Evolutionary conservation across 2,113 vertebrate species (phyloP).

Genomic region (Psittacus erithacus): DNA sequence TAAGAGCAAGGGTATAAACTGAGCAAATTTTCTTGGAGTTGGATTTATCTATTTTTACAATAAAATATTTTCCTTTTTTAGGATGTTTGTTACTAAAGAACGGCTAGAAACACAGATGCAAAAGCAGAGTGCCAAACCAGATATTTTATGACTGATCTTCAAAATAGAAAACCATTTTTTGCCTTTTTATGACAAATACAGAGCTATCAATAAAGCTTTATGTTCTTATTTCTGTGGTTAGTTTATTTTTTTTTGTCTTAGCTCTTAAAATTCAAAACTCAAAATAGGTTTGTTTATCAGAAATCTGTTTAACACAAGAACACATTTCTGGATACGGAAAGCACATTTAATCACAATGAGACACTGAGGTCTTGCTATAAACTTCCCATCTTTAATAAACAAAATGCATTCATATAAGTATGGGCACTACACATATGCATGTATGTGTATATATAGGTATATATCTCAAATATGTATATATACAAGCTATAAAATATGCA

Average conservation of each 20-base stretch:
- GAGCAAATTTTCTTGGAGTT: neutral
- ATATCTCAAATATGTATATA: no score
- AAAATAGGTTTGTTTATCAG: neutral
- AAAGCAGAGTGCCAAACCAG: neutral
- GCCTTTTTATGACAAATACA: neutral
- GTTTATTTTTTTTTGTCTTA: neutral
- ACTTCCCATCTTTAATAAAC: neutral
- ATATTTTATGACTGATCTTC: neutral
- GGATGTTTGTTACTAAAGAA: neutral
- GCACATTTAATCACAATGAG: neutral
- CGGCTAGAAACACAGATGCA: neutral
- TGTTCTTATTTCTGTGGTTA: neutral
- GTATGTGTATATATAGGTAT: neutral
- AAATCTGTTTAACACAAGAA: neutral
- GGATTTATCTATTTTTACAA: neutral
- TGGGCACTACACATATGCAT: neutral
- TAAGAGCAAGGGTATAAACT: neutral
- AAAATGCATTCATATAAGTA: neutral
- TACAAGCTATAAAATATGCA: neutral
- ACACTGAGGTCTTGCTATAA: neutral
- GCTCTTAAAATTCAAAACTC: neutral
- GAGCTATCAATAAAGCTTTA: neutral
- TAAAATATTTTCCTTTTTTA: neutral
- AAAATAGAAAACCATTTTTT: neutral
- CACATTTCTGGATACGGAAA: neutral